Conservation (phyloP, 1,140 invertebrate species). For the Drosophila rhopaloa region DNA sequence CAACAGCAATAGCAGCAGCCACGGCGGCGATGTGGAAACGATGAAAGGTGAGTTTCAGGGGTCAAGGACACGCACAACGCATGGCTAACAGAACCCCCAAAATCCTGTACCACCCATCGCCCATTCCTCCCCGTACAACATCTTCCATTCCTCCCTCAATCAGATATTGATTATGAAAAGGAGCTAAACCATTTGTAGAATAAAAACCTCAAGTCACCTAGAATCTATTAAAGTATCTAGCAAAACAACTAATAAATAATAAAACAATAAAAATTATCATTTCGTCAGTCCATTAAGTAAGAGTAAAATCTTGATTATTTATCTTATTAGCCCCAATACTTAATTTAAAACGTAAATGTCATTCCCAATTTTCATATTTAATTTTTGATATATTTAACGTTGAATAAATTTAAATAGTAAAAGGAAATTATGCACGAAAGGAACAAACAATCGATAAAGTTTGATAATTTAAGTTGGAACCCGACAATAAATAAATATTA, state of each 20-base stretch:
- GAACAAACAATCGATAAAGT: too few relatives aligned
- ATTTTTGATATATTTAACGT: neutral
- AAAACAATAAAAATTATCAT: neutral
- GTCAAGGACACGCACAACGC: slow-evolving; percentile 41
- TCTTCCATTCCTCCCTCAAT: neutral
- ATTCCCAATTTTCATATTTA: neutral
- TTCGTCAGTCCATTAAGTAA: neutral
- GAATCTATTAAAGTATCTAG: neutral
- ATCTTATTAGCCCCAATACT: too few relatives aligned
- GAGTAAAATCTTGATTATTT: neutral
- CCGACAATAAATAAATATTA: too few relatives aligned
- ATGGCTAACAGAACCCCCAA: slow-evolving; percentile 47
- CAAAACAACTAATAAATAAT: neutral
- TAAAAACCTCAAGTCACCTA: neutral
- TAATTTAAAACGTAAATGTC: neutral
- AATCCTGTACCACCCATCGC: slow-evolving; percentile 9
- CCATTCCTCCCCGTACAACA: neutral
- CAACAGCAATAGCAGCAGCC: slow-evolving; percentile 53
- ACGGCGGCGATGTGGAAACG: slow-evolving; percentile 42
- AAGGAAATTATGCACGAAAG: too few relatives aligned
- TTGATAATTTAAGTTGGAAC: too few relatives aligned
- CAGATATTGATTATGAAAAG: slow-evolving; percentile 6
- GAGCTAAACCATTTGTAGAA: neutral
- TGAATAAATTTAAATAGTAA: too few relatives aligned
- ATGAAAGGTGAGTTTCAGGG: slow-evolving; percentile 63